These are phyloP conservation scores for Danio albolineatus DNA, from an alignment of 2,797 vertebrate species.

Conservation along the genomic window DNA sequence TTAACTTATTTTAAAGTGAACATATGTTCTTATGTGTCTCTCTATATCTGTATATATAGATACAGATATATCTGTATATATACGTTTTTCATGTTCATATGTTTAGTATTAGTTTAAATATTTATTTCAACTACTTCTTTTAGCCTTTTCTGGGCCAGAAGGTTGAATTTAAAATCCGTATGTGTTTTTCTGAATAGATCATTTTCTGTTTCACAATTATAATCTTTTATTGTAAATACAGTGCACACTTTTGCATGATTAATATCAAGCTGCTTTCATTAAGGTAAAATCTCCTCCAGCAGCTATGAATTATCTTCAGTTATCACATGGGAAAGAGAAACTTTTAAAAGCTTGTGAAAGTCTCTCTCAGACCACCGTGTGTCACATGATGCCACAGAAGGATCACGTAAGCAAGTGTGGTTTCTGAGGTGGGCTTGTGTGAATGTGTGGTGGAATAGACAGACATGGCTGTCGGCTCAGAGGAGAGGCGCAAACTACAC, in stretches of 20 bases:
- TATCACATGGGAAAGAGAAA: background rate
- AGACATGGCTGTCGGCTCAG: slow-evolving; percentile 66
- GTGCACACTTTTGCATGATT: background rate
- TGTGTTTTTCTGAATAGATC: background rate
- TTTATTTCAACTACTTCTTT: too few relatives aligned
- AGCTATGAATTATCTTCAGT: background rate
- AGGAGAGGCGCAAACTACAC: slow-evolving; percentile 69
- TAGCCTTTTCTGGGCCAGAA: background rate
- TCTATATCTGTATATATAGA: too few relatives aligned
- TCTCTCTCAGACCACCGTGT: background rate
- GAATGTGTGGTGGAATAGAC: slow-evolving; percentile 59
- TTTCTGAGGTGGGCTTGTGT: slow-evolving; percentile 65
- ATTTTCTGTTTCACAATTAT: background rate
- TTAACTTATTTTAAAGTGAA: too few relatives aligned
- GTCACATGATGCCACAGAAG: slow-evolving; percentile 41
- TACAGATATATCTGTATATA: too few relatives aligned
- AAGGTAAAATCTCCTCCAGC: background rate
- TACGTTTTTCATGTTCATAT: too few relatives aligned
- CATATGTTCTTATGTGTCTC: too few relatives aligned
- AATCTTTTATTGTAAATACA: background rate
- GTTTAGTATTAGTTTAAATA: background rate
- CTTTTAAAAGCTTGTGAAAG: slow-evolving; percentile 32
- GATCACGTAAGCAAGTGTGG: slow-evolving; percentile 61
- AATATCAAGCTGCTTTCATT: background rate
- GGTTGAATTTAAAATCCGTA: background rate